Percentiles rank a stretch among this genome's conserved stretches.
Evolutionary conservation across 2,888 invertebrate genomes (phyloP).

Genomic region (Tubulanus polymorphus): DNA sequence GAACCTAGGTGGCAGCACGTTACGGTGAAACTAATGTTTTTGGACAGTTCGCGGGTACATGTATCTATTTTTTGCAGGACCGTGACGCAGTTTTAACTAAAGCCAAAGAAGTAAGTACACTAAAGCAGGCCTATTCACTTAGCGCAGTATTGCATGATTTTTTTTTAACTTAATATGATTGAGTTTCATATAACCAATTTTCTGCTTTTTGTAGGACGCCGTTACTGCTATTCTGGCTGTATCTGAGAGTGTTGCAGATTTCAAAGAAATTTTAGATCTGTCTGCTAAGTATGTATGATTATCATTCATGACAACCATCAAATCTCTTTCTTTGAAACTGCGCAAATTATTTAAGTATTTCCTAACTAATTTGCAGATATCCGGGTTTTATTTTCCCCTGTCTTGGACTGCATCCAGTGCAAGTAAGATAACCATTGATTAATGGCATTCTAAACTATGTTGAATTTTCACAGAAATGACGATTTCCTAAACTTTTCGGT

Average conservation of each 20-base stretch:
- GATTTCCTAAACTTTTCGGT: no score
- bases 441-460: not conserved
- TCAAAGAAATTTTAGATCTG: slow-evolving; percentile 28
- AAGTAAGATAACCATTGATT: slow-evolving; percentile 22
- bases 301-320: not conserved
- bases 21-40: not conserved
- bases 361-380: slow-evolving; percentile 19
- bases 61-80: slow-evolving; percentile 2
- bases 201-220: slow-evolving; percentile 17
- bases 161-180: no score
- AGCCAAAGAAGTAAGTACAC: slow-evolving; percentile 8
- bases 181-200: not conserved
- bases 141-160: no score
- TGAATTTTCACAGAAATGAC: no score
- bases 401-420: slow-evolving; percentile 48
- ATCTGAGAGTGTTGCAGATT: slow-evolving; percentile 33
- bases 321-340: not conserved
- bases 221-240: slow-evolving; percentile 30
- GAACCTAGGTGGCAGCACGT: not conserved
- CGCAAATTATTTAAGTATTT: not conserved
- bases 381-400: slow-evolving; percentile 31
- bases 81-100: slow-evolving; percentile 2
- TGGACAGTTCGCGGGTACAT: not conserved
- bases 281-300: slow-evolving; percentile 11
- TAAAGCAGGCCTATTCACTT: not conserved